Percentiles rank a stretch among this genome's conserved stretches.
phyloP scores from a whole-genome alignment of 2,113 vertebrate genomes.

The Chaetodon trifascialis region DNA sequence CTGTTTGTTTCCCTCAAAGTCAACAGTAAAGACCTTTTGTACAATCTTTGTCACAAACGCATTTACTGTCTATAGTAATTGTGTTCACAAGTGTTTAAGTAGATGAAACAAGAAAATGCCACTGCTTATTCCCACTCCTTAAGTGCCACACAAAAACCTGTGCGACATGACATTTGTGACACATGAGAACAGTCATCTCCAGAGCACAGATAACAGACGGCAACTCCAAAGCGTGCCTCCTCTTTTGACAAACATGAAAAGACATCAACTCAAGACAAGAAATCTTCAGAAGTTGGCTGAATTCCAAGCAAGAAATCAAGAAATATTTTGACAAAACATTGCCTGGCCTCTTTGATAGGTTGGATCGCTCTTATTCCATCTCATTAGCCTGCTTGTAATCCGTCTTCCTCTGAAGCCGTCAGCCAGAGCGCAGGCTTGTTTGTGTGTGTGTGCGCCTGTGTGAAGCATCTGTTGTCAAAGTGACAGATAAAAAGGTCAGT shows the following conservation, averaged over 20 bases:
- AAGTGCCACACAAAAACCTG: slow-evolving; percentile 12
- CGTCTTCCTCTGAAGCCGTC: slow-evolving; percentile 43
- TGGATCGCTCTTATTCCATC: slow-evolving; percentile 56
- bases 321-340: slow-evolving; percentile 68
- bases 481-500: slow-evolving; percentile 69
- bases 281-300: slow-evolving; percentile 57
- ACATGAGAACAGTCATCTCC: slow-evolving; percentile 21
- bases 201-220: slow-evolving; percentile 43
- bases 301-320: slow-evolving; percentile 59
- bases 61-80: slow-evolving; percentile 34
- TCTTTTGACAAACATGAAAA: slow-evolving; percentile 60
- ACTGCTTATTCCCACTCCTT: slow-evolving; percentile 9
- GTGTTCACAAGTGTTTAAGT: slow-evolving; percentile 34
- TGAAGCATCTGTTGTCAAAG: slow-evolving; percentile 52
- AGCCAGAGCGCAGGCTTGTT: slow-evolving; percentile 37
- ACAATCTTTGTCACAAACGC: slow-evolving; percentile 14
- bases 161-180: slow-evolving; percentile 33
- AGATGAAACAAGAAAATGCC: slow-evolving; percentile 42
- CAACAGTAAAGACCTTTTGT: slow-evolving; percentile 46
- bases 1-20: slow-evolving; percentile 53
- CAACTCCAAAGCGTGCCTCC: slow-evolving; percentile 27
- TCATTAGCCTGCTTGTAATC: slow-evolving; percentile 70
- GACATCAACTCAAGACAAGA: slow-evolving; percentile 55
- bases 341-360: slow-evolving; percentile 50
- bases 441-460: slow-evolving; percentile 21